Evolutionary conservation across 2,113 vertebrate species (phyloP), one percentile per base, ranked within the genome.

Genomic region (Pseudonaja textilis): DNA sequence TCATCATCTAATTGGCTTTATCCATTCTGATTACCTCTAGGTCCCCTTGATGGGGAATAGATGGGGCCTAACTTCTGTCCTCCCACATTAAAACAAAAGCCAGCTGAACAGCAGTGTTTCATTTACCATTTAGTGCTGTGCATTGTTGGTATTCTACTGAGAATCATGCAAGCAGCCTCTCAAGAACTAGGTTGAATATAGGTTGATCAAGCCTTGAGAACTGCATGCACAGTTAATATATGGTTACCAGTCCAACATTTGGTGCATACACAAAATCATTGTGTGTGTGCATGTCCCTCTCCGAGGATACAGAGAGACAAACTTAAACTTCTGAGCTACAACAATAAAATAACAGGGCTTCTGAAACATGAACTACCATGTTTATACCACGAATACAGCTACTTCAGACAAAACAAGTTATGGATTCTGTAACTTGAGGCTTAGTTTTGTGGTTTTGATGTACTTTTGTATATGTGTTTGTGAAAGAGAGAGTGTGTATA

Each of bases 371-470:
- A 92, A 59, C 23, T 8, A 2, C 81, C 45, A 92, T 47, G 69
- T 89, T 86, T 90, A 90, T 90, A 61, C 89, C 29, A 45, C 93
- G 87, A 96, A 91, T 59, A 86, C 64, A 95, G 90, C 86, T 95
- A 93, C 89, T 95, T 88, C 8, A 34, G 81, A 91, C 47, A 87
- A 94, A 93, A 91, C 45, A 59, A 95, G 91, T 92, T 96, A 96
- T 92, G 92, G 89, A 87, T 94, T 96, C 93, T 92, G 93, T 94
- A 92, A 91, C 34, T 89, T 96, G 91, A 95, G 92, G 94, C 91
- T 94, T 94, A 26, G 91, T 91, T 90, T 94, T 93, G 54, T 0
- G 0, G 94, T 95, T 93, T 93, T 95, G 20, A 0, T 59, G 89
- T 95, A 94, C 92, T 95, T 91, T 93, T 96, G 2, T 87, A 1